These are phyloP conservation scores for Coranthus polyacanthus DNA, from an alignment of 2,797 vertebrate genomes.

Conservation along the genomic window DNA sequence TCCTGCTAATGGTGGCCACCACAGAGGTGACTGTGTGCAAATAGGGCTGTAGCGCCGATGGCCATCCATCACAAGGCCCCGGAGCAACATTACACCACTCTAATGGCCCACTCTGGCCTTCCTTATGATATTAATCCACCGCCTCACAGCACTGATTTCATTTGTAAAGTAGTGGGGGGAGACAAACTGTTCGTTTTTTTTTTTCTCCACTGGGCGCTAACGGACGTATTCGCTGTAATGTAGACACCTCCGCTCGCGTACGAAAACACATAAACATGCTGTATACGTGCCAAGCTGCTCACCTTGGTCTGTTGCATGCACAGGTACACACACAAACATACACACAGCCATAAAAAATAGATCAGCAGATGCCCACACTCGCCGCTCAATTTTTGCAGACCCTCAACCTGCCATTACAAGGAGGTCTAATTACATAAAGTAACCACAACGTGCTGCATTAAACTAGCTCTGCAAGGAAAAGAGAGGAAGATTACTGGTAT, in stretches of 20 bases:
- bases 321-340: conserved; percentile 20
- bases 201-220: conserved; percentile 50
- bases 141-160: conserved; percentile 94
- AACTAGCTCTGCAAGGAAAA: conserved; percentile 41
- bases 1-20: conserved; percentile 94
- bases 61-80: conserved; percentile 95
- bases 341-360: conserved; percentile 33
- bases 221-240: conserved; percentile 15
- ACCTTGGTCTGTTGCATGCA: conserved; percentile 29
- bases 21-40: conserved; percentile 96
- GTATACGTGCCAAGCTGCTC: conserved; percentile 20
- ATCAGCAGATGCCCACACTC: conserved; percentile 33
- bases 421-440: conserved; percentile 61
- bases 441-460: conserved; percentile 33
- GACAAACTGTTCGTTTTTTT: conserved; percentile 57
- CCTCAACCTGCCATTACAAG: conserved; percentile 40
- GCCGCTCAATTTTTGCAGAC: conserved; percentile 7
- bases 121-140: conserved; percentile 96
- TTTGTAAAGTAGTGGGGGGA: conserved; percentile 94
- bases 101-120: conserved; percentile 90
- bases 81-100: conserved; percentile 95
- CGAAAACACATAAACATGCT: conserved; percentile 46
- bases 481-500: conserved; percentile 4
- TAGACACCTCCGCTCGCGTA: conserved; percentile 29
- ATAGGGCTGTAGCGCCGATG: conserved; percentile 91